Conservation (phyloP, 2,797 vertebrate genomes). For the Prunella strophiata region DNA sequence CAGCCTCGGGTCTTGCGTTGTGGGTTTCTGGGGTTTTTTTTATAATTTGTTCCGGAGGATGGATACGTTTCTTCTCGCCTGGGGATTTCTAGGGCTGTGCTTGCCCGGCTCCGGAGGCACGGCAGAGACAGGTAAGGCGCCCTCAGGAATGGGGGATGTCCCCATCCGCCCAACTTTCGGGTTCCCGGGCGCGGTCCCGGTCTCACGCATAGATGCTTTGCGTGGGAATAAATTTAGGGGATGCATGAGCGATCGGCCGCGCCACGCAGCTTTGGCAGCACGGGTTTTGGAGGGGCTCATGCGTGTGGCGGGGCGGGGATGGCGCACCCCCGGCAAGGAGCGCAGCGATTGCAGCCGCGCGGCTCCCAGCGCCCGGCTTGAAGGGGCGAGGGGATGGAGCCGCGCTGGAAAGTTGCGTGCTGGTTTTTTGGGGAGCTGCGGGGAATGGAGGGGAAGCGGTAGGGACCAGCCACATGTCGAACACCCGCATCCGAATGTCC, state of each 20-base stretch:
- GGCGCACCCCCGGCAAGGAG: background rate
- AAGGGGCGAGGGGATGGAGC: background rate
- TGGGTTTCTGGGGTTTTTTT: background rate
- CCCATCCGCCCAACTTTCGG: background rate
- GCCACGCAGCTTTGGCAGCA: background rate
- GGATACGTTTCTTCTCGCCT: constrained; percentile 82
- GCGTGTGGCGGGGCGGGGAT: background rate
- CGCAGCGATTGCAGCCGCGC: background rate
- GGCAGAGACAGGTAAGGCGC: constrained; percentile 85
- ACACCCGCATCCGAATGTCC: background rate
- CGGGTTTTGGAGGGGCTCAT: background rate
- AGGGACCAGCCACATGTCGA: background rate
- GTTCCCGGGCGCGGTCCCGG: background rate
- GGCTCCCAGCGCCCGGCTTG: background rate
- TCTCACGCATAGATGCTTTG: background rate
- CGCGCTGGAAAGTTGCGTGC: background rate
- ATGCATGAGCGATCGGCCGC: background rate
- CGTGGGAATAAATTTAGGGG: background rate
- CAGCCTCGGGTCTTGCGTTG: background rate
- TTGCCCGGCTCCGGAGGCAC: constrained; percentile 76
- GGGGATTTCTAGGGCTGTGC: constrained; percentile 84
- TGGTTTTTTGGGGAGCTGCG: fast-evolving
- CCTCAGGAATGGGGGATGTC: background rate
- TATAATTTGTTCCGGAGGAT: constrained; percentile 71
- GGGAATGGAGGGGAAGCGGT: background rate